A percentile compares a stretch with the other conserved stretches of the same genome.
Evolutionary conservation across 2,113 vertebrate genomes (phyloP).

Genomic region (Hippocampus zosterae): DNA sequence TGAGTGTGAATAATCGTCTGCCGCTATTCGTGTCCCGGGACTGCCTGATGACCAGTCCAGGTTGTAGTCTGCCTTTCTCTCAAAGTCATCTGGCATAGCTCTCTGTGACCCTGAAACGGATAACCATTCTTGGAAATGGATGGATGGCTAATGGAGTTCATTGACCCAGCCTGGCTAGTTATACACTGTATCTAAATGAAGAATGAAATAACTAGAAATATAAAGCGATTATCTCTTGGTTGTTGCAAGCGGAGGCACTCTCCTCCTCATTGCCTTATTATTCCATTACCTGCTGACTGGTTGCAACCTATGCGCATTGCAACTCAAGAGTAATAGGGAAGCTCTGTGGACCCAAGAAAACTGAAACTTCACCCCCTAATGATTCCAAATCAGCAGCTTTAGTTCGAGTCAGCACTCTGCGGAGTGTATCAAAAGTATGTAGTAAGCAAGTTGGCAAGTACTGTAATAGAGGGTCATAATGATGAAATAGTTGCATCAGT

Average conservation of each 20-base stretch:
- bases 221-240: slow-evolving; percentile 33
- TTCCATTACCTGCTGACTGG: slow-evolving; percentile 53
- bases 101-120: neutral
- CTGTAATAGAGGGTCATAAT: slow-evolving; percentile 74
- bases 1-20: too few species aligned
- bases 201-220: slow-evolving; percentile 36
- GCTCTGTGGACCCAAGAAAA: slow-evolving; percentile 63
- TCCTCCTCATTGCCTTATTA: slow-evolving; percentile 48
- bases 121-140: neutral
- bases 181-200: neutral
- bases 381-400: slow-evolving; percentile 70
- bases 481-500: slow-evolving; percentile 73
- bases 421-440: slow-evolving; percentile 70
- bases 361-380: slow-evolving; percentile 71
- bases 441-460: slow-evolving; percentile 73
- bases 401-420: slow-evolving; percentile 67
- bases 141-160: neutral
- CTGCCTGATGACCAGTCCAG: neutral
- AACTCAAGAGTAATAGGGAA: slow-evolving; percentile 56
- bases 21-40: neutral
- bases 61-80: neutral
- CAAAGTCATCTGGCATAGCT: neutral
- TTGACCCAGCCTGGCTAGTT: slow-evolving; percentile 18
- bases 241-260: slow-evolving; percentile 30
- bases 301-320: slow-evolving; percentile 46